Percentiles rank a stretch among this genome's conserved stretches.
Conservation (phyloP, 1,140 invertebrate genomes). For the Drosophila punjabiensis region DNA sequence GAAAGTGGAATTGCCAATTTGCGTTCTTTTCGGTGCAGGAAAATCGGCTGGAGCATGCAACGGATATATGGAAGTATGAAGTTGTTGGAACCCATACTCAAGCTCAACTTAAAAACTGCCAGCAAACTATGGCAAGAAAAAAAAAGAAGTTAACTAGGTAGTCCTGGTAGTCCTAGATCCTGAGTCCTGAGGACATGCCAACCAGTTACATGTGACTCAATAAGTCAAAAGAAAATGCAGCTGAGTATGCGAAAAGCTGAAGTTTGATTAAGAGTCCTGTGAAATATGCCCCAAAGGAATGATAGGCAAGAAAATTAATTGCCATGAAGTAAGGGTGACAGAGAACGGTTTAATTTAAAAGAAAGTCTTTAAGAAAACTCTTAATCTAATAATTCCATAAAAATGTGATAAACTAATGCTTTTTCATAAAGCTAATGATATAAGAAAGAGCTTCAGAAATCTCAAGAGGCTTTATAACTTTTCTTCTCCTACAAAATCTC, state of each 20-base stretch:
- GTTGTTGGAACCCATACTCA: constrained; percentile 28
- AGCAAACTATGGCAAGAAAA: constrained; percentile 35
- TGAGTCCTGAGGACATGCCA: constrained; percentile 45
- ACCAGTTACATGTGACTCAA: constrained; percentile 55
- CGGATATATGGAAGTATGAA: constrained; percentile 31
- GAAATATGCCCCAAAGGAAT: constrained; percentile 20
- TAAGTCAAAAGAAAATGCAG: constrained; percentile 46
- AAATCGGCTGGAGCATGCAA: constrained; percentile 13
- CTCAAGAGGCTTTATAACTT: too few relatives aligned
- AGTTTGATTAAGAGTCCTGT: constrained; percentile 31
- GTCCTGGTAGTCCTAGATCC: constrained; percentile 21
- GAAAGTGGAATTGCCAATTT: constrained; percentile 78
- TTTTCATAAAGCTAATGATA: too few relatives aligned
- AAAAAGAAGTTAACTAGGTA: constrained; percentile 53
- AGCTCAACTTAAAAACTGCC: constrained; percentile 42
- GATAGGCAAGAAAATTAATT: constrained; percentile 38
- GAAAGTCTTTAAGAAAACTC: not conserved
- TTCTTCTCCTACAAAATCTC: not conserved
- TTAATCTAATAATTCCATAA: not conserved
- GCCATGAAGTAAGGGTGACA: not conserved
- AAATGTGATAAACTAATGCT: too few relatives aligned
- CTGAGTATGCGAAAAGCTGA: constrained; percentile 9
- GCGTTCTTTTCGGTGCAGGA: constrained; percentile 42
- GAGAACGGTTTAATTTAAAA: too few relatives aligned
- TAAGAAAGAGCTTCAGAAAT: too few relatives aligned